A percentile compares a stretch with the other conserved stretches of the same genome.
Evolutionary conservation across 2,888 invertebrate genomes (phyloP).

Genomic region (Cinara cedri): DNA sequence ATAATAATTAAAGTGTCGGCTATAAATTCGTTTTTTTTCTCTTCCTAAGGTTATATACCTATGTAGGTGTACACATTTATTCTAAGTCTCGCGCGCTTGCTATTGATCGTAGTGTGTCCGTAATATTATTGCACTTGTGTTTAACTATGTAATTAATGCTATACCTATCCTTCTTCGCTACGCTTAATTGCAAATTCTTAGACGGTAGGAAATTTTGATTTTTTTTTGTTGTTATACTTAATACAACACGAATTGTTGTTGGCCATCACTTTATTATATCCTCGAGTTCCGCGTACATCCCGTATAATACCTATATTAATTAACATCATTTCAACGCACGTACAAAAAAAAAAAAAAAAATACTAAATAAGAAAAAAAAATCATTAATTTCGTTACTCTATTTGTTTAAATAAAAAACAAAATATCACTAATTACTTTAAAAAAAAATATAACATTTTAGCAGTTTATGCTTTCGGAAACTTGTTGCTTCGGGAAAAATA

Average conservation of each 20-base stretch:
- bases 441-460: too few species aligned
- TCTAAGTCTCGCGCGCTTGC: not conserved
- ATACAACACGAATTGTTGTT: not conserved
- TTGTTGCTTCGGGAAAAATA: too few species aligned
- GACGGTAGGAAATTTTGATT: not conserved
- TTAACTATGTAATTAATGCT: not conserved
- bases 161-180: not conserved
- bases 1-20: not conserved
- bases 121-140: not conserved
- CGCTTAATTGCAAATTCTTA: not conserved
- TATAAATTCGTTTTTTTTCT: slow-evolving; percentile 3
- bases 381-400: not conserved
- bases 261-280: not conserved
- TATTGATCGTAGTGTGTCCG: not conserved
- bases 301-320: not conserved
- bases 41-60: not conserved
- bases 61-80: not conserved
- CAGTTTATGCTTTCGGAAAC: too few species aligned
- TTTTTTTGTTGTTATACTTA: too few species aligned
- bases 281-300: too few species aligned
- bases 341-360: not conserved
- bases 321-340: not conserved
- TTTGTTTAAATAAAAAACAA: too few species aligned
- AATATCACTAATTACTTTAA: too few species aligned
- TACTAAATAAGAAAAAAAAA: too few species aligned